A percentile compares a stretch with the other conserved stretches of the same genome.
Evolutionary conservation across 2,888 invertebrate species (phyloP).

Genomic region (Lasioglossum marginatum): DNA sequence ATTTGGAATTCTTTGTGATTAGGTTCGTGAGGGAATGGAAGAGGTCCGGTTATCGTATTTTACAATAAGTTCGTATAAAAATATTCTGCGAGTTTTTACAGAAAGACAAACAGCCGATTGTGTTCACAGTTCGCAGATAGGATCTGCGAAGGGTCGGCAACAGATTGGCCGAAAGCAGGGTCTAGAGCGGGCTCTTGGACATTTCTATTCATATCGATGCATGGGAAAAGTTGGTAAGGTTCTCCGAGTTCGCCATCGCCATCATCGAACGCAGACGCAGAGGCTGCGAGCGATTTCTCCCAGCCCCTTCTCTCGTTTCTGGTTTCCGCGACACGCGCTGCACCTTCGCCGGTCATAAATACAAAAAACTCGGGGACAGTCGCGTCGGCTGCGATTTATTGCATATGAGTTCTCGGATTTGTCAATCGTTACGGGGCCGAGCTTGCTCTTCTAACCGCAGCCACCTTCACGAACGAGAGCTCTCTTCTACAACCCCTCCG

Average conservation of each 20-base stretch:
- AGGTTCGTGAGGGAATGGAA: no score
- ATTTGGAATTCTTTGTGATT: no score
- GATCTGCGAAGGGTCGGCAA: slow-evolving; percentile 40
- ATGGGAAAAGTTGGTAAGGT: slow-evolving; percentile 76
- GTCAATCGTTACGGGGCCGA: slow-evolving; percentile 75
- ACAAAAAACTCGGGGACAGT: slow-evolving; percentile 74
- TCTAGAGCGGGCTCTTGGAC: slow-evolving; percentile 56
- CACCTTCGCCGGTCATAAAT: slow-evolving; percentile 74
- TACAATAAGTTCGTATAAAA: no score
- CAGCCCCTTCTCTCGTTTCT: slow-evolving; percentile 40
- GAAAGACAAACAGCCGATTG: background rate
- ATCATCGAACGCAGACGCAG: slow-evolving; percentile 27
- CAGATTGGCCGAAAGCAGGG: slow-evolving; percentile 56
- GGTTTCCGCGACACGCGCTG: slow-evolving; percentile 50
- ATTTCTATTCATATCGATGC: slow-evolving; percentile 80
- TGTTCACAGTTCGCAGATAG: slow-evolving; percentile 15
- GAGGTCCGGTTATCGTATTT: no score
- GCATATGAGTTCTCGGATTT: slow-evolving; percentile 83
- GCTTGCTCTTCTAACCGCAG: slow-evolving; percentile 43
- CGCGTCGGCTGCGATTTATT: slow-evolving; percentile 79
- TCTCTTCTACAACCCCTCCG: background rate
- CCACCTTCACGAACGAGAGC: slow-evolving; percentile 23
- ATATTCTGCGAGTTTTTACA: no score
- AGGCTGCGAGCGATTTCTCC: slow-evolving; percentile 41
- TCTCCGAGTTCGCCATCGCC: slow-evolving; percentile 55